Evolutionary conservation across 2,113 vertebrate genomes (phyloP).

Genomic region (Mormoops blainvillei): DNA sequence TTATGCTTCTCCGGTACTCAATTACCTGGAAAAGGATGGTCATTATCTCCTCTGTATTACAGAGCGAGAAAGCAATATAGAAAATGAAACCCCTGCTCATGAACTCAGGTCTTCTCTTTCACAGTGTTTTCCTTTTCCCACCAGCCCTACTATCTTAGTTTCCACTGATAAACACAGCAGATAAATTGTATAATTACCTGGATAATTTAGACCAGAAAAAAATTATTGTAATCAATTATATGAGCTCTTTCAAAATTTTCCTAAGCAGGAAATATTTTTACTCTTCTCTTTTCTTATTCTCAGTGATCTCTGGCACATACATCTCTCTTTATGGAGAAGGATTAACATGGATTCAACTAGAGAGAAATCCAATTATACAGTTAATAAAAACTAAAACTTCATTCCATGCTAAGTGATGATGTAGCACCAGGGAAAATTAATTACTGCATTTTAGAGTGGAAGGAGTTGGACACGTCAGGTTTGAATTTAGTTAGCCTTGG

Average conservation of each 20-base stretch:
- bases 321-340: constrained; percentile 50
- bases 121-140: neutral
- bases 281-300: constrained; percentile 14
- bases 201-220: neutral
- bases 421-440: constrained; percentile 69
- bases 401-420: constrained; percentile 58
- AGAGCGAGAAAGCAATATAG: neutral
- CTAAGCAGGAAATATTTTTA: constrained; percentile 17
- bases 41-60: neutral
- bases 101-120: neutral
- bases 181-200: neutral
- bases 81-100: neutral
- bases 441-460: constrained; percentile 67
- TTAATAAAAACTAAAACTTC: constrained; percentile 71
- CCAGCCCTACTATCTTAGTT: neutral
- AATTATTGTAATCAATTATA: neutral
- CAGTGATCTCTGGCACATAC: neutral
- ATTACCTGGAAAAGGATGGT: neutral
- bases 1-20: neutral
- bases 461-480: constrained; percentile 52
- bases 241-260: constrained; percentile 19
- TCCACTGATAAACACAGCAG: neutral
- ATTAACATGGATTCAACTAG: constrained; percentile 41
- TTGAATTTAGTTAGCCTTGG: constrained; percentile 63
- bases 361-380: constrained; percentile 64